These are phyloP conservation scores for Huso huso DNA, from an alignment of 2,797 vertebrate genomes.

Conservation along the genomic window DNA sequence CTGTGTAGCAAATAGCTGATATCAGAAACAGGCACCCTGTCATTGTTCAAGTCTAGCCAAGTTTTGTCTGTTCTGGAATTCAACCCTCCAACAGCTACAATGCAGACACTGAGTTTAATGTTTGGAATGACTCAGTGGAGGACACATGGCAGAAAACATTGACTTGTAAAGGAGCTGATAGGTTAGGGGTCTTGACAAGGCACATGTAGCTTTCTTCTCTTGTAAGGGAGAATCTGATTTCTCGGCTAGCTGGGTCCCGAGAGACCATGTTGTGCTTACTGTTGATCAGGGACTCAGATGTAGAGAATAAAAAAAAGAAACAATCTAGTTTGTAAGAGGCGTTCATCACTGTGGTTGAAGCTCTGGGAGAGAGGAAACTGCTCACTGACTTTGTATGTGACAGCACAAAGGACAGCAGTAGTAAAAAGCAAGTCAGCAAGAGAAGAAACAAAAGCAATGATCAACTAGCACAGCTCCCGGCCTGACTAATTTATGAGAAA, in stretches of 20 bases:
- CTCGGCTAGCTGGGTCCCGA: constrained; percentile 81
- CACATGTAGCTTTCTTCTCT: constrained; percentile 51
- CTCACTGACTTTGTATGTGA: constrained; percentile 67
- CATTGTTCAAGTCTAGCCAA: constrained; percentile 14
- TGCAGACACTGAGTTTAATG: constrained; percentile 29
- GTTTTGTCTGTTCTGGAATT: constrained; percentile 11
- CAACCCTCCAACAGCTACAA: constrained; percentile 14
- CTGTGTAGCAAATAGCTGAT: background rate
- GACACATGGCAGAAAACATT: constrained; percentile 57
- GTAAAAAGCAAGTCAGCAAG: constrained; percentile 74
- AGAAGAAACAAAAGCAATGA: constrained; percentile 75
- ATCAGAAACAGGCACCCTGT: constrained; percentile 14
- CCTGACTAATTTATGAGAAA: constrained; percentile 97
- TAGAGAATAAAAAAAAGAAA: constrained; percentile 46
- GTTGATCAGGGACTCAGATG: constrained; percentile 67
- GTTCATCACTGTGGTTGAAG: constrained; percentile 64
- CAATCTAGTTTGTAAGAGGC: constrained; percentile 68
- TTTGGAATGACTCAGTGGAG: constrained; percentile 52
- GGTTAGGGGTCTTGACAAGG: constrained; percentile 63
- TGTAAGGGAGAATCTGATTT: constrained; percentile 71
- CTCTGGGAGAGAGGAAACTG: constrained; percentile 56
- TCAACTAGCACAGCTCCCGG: constrained; percentile 77
- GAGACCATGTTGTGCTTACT: constrained; percentile 68
- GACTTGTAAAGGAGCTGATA: constrained; percentile 60
- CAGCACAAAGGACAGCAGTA: constrained; percentile 69